These are phyloP conservation scores for Tauraco erythrolophus DNA, from an alignment of 2,113 vertebrate species.

Conservation along the genomic window DNA sequence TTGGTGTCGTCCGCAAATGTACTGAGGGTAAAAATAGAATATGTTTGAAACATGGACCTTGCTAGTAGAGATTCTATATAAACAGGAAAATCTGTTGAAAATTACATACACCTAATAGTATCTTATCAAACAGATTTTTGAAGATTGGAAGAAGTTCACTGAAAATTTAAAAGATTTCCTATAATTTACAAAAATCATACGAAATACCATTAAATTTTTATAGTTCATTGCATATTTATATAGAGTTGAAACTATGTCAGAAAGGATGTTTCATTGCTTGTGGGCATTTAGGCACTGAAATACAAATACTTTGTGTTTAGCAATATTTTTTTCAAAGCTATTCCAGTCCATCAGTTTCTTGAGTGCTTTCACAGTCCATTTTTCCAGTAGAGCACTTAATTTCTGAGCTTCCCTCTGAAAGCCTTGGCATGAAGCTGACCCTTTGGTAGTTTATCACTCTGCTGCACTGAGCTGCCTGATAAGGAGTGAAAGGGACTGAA, in stretches of 20 bases:
- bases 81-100: background rate
- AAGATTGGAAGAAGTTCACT: background rate
- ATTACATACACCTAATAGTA: background rate
- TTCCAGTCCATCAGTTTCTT: background rate
- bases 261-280: background rate
- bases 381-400: conserved; percentile 7
- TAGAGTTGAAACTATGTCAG: background rate
- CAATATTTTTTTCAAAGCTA: background rate
- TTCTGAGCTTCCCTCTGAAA: conserved; percentile 35
- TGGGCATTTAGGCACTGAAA: background rate
- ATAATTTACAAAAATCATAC: background rate
- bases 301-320: background rate
- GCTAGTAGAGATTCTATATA: background rate
- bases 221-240: background rate
- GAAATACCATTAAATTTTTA: background rate
- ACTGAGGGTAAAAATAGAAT: no score
- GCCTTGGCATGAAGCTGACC: background rate
- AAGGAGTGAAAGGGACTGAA: background rate
- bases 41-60: background rate
- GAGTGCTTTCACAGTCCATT: background rate
- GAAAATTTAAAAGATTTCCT: background rate
- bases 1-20: no score
- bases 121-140: background rate
- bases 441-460: background rate
- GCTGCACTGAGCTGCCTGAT: background rate